Conservation (phyloP, 2,797 vertebrate genomes). For the Hylomyscus alleni region DNA sequence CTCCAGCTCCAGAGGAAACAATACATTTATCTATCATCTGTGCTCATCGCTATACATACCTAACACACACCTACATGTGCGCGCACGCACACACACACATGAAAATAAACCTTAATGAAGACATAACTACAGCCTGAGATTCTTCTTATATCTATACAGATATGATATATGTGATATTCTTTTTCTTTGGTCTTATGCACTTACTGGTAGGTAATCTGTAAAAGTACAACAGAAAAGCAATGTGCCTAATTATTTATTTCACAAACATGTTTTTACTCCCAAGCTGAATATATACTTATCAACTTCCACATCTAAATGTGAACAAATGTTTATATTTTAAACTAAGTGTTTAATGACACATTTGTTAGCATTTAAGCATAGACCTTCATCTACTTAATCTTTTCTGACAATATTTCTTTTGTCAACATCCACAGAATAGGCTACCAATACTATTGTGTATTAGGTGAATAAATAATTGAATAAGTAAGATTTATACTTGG, state of each 20-base stretch:
- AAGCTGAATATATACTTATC: background rate
- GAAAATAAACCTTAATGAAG: background rate
- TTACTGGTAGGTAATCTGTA: background rate
- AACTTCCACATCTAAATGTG: background rate
- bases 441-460: background rate
- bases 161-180: background rate
- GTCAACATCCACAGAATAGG: background rate
- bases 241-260: background rate
- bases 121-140: background rate
- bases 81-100: too few species aligned
- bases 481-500: background rate
- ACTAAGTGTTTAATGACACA: background rate
- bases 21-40: too few species aligned
- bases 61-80: background rate
- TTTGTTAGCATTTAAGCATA: background rate
- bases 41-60: background rate
- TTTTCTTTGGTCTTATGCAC: background rate
- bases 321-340: background rate
- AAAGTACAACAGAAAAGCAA: background rate
- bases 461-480: too few species aligned
- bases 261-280: background rate
- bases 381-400: background rate
- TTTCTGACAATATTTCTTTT: background rate
- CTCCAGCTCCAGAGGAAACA: background rate
- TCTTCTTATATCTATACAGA: background rate